Evolutionary conservation across 2,797 vertebrate species (phyloP).

Genomic region (Rhynchotus rufescens): DNA sequence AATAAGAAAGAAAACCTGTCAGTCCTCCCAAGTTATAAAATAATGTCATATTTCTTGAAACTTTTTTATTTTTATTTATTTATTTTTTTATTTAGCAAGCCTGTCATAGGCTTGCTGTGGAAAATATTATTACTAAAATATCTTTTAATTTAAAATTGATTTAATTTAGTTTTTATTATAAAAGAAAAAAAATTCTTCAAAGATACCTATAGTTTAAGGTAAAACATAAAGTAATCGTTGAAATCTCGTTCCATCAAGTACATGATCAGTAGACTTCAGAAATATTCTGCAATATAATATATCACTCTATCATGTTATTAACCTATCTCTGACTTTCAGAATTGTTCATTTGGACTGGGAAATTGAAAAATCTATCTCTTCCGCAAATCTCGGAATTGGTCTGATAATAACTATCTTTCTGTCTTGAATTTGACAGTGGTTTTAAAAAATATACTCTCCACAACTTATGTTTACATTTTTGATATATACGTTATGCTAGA

Average conservation of each 20-base stretch:
- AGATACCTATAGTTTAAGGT: not conserved
- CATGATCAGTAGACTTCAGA: not conserved
- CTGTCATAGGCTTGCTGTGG: not conserved
- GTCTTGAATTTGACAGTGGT: not conserved
- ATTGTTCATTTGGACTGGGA: not conserved
- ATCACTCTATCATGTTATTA: not conserved
- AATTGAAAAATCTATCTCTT: slow-evolving; percentile 2
- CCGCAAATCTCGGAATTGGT: not conserved
- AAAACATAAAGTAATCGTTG: not conserved
- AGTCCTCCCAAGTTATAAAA: not conserved
- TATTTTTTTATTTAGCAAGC: too few species aligned
- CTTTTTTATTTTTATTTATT: not conserved
- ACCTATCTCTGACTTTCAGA: slow-evolving; percentile 14
- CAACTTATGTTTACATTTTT: not conserved
- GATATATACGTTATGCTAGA: not conserved
- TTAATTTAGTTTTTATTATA: not conserved
- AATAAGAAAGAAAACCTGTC: too few species aligned
- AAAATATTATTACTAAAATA: not conserved
- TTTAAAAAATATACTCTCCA: not conserved
- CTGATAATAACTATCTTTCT: not conserved
- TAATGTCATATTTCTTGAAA: not conserved
- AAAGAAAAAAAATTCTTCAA: not conserved
- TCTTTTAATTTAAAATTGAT: not conserved
- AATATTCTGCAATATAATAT: not conserved
- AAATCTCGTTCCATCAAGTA: not conserved